phyloP scores from a whole-genome alignment of 1,140 invertebrate species.

The Proctacanthus coquilletti region DNA sequence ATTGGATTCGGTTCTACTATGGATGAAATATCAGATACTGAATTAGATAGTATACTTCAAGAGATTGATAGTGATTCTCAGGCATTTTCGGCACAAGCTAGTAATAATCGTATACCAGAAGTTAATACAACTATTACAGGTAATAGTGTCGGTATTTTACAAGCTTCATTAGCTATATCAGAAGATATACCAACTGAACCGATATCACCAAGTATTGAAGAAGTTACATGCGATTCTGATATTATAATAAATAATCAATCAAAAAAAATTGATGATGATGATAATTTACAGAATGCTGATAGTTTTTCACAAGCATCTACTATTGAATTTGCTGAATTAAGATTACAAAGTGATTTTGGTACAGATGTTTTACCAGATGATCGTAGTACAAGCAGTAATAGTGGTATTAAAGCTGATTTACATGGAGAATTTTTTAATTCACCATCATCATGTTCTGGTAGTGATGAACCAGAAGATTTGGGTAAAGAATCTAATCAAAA shows the following conservation, averaged over 20 bases:
- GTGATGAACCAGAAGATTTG: conserved; percentile 9
- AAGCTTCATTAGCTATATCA: too few species aligned
- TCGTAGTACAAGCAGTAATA: too few species aligned
- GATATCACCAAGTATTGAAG: too few species aligned
- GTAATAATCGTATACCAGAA: too few species aligned
- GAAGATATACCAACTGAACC: too few species aligned
- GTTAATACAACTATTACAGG: too few species aligned
- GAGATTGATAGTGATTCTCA: conserved; percentile 21
- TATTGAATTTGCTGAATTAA: conserved; percentile 22
- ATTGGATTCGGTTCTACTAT: conserved; percentile 28
- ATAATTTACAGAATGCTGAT: conserved; percentile 18
- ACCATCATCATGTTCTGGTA: conserved; percentile 18
- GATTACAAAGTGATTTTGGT: conserved; percentile 11
- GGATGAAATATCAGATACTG: conserved; percentile 29
- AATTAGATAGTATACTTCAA: conserved; percentile 28
- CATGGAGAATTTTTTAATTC: too few species aligned
- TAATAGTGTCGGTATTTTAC: too few species aligned
- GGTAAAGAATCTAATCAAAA: conserved; percentile 18
- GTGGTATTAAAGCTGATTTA: too few species aligned
- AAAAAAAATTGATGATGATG: conserved; percentile 11
- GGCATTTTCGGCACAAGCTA: too few species aligned
- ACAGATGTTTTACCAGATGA: background rate
- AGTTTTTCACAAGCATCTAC: conserved; percentile 29
- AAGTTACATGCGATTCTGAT: too few species aligned
- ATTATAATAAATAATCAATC: too few species aligned